Evolutionary conservation across 2,888 invertebrate species (phyloP).

Genomic region (Lasioglossum morio): DNA sequence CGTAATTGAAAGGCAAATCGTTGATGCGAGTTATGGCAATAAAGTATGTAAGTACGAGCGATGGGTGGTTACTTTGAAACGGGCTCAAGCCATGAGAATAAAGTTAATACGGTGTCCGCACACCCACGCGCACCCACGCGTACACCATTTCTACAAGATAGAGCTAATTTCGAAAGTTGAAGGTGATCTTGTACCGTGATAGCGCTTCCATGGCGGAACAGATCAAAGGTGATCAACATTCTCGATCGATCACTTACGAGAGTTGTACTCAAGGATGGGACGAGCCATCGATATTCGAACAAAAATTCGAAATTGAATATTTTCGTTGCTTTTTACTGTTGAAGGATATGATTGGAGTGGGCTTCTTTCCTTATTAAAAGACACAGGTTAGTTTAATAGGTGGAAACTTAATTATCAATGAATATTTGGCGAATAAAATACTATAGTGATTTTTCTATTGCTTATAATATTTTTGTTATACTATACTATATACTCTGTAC

Average conservation of each 20-base stretch:
- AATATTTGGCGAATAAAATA: no score
- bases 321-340: not conserved
- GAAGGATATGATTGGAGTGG: no score
- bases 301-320: not conserved
- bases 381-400: no score
- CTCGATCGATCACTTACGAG: slow-evolving; percentile 22
- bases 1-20: slow-evolving; percentile 35
- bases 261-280: not conserved
- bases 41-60: not conserved
- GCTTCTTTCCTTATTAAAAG: no score
- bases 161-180: slow-evolving; percentile 54
- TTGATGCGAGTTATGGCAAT: slow-evolving; percentile 25
- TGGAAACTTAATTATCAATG: no score
- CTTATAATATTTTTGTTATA: no score
- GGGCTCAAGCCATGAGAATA: slow-evolving; percentile 44
- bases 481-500: no score
- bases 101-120: slow-evolving; percentile 59
- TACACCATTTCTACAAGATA: slow-evolving; percentile 54
- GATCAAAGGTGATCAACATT: slow-evolving; percentile 23
- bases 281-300: not conserved
- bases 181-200: slow-evolving; percentile 38
- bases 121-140: slow-evolving; percentile 73
- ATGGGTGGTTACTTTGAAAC: slow-evolving; percentile 14
- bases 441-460: no score
- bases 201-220: slow-evolving; percentile 29